Evolutionary conservation across 2,888 invertebrate species (phyloP), one percentile per base, ranked within the genome.

Genomic region (Hirtodrosophila confusa): DNA sequence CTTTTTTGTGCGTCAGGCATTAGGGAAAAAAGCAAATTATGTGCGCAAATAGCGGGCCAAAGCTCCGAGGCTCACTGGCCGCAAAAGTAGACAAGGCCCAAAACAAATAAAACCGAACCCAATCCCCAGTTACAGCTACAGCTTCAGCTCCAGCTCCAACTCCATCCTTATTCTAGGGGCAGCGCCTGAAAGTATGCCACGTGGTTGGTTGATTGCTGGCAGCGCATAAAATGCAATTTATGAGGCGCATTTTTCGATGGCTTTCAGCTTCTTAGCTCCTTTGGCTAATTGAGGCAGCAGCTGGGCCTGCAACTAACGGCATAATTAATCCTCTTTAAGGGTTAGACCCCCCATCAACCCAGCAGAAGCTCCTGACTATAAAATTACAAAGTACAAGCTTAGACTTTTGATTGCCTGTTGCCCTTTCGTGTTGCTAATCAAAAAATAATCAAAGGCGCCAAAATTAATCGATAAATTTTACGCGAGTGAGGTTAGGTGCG

Each of bases 251-350:
- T 40, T 58, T 69, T 47, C 23, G 41, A 53, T 37, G 33, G 61
- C 67, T 61, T 67, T 69, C 53, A 62, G 58, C 64, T 60, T 57
- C 50, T 64, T 64, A 61, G 41, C 72, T 50, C 12, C 8, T 6
- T 1, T 40, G 66, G 49, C 71, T 73, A 75, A 77, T 77, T 75
- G 75, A 61, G 48, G 37, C 43, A 50, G 27, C 31, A 3, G 29
- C 47, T 17, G 44, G 33, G 58, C 68, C 55, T 79, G 67, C 69
- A 55, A 63, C 66, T 72, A 55, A 74, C 40, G 67, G 65, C 80
- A 80, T 70, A 80, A 80, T 74, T 83, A 86, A 84, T 68, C 62
- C 73, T 24, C 56, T 70, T 69, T 56, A 39, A 33, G 53, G 57
- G 35, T 47, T 27, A 24, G 40, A 27, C 29, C 17, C 6, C 39